A percentile compares a stretch with the other conserved stretches of the same genome.
Evolutionary conservation across 1,140 invertebrate species (phyloP).

Genomic region (Coenobita brevimanus): DNA sequence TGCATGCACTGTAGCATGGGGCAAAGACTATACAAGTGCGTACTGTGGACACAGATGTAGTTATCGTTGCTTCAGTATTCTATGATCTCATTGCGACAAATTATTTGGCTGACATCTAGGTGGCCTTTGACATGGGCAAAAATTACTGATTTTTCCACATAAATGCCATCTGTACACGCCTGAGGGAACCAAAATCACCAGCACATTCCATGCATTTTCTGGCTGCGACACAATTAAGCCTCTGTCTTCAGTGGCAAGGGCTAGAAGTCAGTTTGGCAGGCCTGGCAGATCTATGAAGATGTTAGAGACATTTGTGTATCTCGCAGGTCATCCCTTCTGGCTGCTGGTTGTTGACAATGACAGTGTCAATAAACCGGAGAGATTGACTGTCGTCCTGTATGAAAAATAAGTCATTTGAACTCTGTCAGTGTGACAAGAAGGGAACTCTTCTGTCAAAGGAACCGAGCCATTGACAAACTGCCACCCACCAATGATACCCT

Average conservation of each 20-base stretch:
- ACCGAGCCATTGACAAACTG: neutral
- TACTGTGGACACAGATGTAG: conserved; percentile 25
- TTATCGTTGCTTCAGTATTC: neutral
- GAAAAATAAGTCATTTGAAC: conserved; percentile 2
- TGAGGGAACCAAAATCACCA: neutral
- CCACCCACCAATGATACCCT: no score
- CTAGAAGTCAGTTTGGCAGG: conserved; percentile 4
- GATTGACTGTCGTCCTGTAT: conserved; percentile 15
- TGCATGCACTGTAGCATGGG: neutral
- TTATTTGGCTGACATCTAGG: neutral
- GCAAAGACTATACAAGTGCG: no score
- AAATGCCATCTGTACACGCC: no score
- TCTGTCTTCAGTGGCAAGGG: neutral
- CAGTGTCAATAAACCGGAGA: no score
- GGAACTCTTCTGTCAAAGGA: conserved; percentile 18
- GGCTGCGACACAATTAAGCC: conserved; percentile 16
- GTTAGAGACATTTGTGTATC: neutral
- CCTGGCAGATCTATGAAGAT: neutral
- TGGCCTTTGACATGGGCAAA: no score
- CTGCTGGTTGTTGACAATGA: neutral
- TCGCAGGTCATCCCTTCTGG: neutral
- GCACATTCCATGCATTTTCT: conserved; percentile 25
- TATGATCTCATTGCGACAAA: neutral
- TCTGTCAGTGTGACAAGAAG: conserved; percentile 5
- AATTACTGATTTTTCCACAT: no score